These are phyloP conservation scores for Cyprinus carpio DNA, from an alignment of 2,113 vertebrate genomes.

Conservation along the genomic window DNA sequence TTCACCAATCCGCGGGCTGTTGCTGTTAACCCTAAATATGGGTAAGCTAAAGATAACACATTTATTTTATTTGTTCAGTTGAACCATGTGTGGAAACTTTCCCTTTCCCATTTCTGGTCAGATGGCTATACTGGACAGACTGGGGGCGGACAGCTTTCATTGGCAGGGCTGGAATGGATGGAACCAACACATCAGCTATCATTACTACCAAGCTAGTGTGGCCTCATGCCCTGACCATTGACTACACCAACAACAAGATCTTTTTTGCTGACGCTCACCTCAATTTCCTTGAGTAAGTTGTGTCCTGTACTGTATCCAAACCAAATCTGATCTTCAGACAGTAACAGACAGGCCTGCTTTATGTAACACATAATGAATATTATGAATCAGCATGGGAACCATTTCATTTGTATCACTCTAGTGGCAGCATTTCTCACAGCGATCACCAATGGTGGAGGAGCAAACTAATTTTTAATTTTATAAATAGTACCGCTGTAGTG, in stretches of 20 bases:
- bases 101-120: slow-evolving; percentile 56
- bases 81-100: slow-evolving; percentile 30
- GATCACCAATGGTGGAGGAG: not conserved
- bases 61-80: not conserved
- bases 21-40: slow-evolving; percentile 90
- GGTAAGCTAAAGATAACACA: slow-evolving; percentile 72
- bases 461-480: no score
- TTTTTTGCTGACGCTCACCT: slow-evolving; percentile 98
- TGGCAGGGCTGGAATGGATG: slow-evolving; percentile 92
- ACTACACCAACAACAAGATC: slow-evolving; percentile 93
- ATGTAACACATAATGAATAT: not conserved
- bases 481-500: no score
- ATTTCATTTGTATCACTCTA: not conserved
- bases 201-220: slow-evolving; percentile 92
- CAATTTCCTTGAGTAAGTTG: slow-evolving; percentile 94
- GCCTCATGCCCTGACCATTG: slow-evolving; percentile 96
- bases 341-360: not conserved
- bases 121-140: slow-evolving; percentile 93
- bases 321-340: not conserved
- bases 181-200: slow-evolving; percentile 85
- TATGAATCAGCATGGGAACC: not conserved
- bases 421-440: not conserved
- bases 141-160: slow-evolving; percentile 91
- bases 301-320: not conserved
- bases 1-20: slow-evolving; percentile 90